These are phyloP conservation scores for Dufourea novaeangliae DNA, from an alignment of 1,140 invertebrate species.

Conservation along the genomic window DNA sequence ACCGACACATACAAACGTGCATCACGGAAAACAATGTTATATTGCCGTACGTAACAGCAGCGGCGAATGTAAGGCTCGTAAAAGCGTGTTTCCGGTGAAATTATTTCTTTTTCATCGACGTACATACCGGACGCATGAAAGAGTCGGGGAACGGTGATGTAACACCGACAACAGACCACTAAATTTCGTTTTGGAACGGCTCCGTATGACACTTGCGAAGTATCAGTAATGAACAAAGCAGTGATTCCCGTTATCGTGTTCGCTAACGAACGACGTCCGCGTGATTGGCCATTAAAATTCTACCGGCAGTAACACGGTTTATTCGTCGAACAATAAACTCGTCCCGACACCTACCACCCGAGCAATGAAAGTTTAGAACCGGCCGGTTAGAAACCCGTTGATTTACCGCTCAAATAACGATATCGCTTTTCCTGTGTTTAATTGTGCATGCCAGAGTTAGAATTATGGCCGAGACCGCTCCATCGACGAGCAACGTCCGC, in stretches of 20 bases:
- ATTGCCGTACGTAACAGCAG: not conserved
- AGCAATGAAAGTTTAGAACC: not conserved
- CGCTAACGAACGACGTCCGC: not conserved
- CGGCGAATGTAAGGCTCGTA: not conserved
- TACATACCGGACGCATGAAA: not conserved
- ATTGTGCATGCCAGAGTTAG: conserved; percentile 12
- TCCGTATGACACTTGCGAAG: not conserved
- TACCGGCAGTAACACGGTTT: conserved; percentile 14
- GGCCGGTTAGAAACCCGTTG: not conserved
- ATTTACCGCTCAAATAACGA: conserved; percentile 13
- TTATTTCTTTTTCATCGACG: not conserved
- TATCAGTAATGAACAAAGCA: conserved; percentile 4
- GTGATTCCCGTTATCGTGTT: not conserved
- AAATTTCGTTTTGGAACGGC: not conserved
- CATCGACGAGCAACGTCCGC: conserved; percentile 11
- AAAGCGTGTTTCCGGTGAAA: not conserved
- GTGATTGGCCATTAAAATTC: conserved; percentile 26
- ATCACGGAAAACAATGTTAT: not conserved
- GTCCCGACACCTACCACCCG: not conserved
- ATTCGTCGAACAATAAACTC: conserved; percentile 9
- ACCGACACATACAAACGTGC: not conserved
- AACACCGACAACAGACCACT: not conserved
- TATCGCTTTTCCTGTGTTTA: conserved; percentile 2
- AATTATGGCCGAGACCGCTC: not conserved
- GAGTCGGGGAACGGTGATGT: not conserved